These are phyloP conservation scores for Arctocebus calabarensis DNA, from an alignment of 2,797 vertebrate genomes.

Conservation along the genomic window DNA sequence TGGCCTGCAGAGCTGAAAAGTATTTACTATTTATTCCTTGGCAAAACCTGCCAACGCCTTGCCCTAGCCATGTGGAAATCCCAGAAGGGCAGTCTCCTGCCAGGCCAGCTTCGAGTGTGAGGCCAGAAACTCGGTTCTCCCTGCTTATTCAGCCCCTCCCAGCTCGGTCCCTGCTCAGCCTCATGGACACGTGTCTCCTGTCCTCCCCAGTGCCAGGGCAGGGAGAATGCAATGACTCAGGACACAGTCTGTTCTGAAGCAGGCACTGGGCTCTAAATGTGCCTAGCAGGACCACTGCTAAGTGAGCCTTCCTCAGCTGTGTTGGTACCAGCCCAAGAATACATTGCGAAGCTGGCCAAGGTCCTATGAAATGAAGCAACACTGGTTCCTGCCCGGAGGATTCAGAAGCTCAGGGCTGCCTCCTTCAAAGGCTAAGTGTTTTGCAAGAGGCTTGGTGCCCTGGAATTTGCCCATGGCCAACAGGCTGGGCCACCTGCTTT, in stretches of 20 bases:
- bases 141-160: neutral
- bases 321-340: neutral
- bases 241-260: neutral
- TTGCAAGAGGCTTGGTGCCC: accelerated
- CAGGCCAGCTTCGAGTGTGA: neutral
- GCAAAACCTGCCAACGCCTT: neutral
- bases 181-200: accelerated
- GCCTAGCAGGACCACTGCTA: accelerated
- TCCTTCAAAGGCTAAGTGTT: neutral
- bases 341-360: accelerated
- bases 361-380: neutral
- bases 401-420: neutral
- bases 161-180: accelerated
- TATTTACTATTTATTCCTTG: neutral
- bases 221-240: too few species aligned
- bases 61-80: neutral
- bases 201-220: accelerated
- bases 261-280: accelerated
- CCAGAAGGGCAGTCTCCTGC: neutral
- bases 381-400: accelerated
- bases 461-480: accelerated
- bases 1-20: neutral
- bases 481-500: accelerated
- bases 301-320: neutral
- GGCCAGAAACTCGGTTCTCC: neutral